Evolutionary conservation across 2,888 invertebrate genomes (phyloP).

Genomic region (Vesta saturnalis): DNA sequence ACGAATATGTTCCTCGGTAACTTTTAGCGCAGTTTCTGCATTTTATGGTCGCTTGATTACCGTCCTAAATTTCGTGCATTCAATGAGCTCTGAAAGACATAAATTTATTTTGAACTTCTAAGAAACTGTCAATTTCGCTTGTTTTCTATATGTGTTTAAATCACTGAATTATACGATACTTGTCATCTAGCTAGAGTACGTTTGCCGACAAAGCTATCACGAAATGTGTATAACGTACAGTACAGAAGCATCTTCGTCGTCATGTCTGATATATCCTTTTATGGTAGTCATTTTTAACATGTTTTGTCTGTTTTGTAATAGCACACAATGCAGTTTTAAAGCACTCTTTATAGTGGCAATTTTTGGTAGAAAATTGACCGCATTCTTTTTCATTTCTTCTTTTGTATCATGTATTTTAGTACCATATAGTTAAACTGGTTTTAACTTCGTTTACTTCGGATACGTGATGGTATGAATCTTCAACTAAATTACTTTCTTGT

Average conservation of each 20-base stretch:
- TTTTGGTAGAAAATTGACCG: conserved; percentile 31
- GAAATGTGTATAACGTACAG: conserved; percentile 31
- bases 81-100: too few species aligned
- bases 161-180: too few species aligned
- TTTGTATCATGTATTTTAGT: background rate
- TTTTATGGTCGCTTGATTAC: too few species aligned
- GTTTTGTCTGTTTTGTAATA: conserved; percentile 29
- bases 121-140: too few species aligned
- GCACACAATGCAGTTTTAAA: conserved; percentile 30
- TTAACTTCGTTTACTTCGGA: conserved; percentile 3
- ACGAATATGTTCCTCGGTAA: too few species aligned
- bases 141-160: too few species aligned
- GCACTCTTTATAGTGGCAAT: conserved; percentile 23
- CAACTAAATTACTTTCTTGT: background rate
- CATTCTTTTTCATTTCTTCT: conserved; percentile 24
- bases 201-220: conserved; percentile 37
- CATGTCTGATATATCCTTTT: conserved; percentile 34
- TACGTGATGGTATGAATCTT: conserved; percentile 10
- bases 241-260: conserved; percentile 32
- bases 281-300: conserved; percentile 30
- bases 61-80: too few species aligned
- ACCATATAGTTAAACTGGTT: conserved; percentile 12
- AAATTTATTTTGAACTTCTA: too few species aligned
- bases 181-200: too few species aligned
- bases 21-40: too few species aligned